Evolutionary conservation across 1,140 invertebrate species (phyloP), one percentile per base, ranked within the genome.

Genomic region (Zaprionus lachaisei): DNA sequence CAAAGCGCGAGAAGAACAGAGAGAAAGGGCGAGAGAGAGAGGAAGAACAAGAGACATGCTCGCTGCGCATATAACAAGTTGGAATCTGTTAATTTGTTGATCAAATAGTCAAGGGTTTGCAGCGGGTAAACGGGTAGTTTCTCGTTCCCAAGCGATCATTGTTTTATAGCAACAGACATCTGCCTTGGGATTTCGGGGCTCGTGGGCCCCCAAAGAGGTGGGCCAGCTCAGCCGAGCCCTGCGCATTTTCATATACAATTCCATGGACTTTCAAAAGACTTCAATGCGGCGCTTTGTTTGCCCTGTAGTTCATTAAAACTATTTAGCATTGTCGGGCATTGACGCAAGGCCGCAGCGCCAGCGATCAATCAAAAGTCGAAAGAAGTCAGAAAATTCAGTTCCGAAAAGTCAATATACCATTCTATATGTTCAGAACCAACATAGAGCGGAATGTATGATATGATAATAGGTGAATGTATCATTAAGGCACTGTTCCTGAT

Each of bases 241-340:
- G 24, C 51, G 22, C 49, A 67, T n/a, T 24, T 20, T 20, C 9
- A 26, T 2, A n/a, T 9, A 37, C 54, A 26, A 26, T 65, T 65
- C 47, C 15, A 41, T 41, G 14, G 14, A 41, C 38, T n/a, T 41
- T 41, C 38, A 41, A n/a, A 41, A n/a, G 6, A 17, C 7, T 12
- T 51, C 47, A 51, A 66, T 47, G 20, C 38, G 38, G 37, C 65
- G 61, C 38, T 38, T 12, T 83, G 73, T 87, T 87, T 86, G 80
- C 37, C 56, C 57, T 49, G 71, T 67, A 83, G 78, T 87, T 89
- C 78, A 89, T 87, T 81, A 89, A 89, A 84, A 81, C 26, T 87
- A 78, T 89, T 87, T 87, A 87, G 81, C 80, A 83, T 83, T 80
- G 80, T 86, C 77, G 62, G 55, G 76, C 79, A 80, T 77, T 68